Evolutionary conservation across 1,140 invertebrate genomes (phyloP).

Genomic region (Orussus abietinus): DNA sequence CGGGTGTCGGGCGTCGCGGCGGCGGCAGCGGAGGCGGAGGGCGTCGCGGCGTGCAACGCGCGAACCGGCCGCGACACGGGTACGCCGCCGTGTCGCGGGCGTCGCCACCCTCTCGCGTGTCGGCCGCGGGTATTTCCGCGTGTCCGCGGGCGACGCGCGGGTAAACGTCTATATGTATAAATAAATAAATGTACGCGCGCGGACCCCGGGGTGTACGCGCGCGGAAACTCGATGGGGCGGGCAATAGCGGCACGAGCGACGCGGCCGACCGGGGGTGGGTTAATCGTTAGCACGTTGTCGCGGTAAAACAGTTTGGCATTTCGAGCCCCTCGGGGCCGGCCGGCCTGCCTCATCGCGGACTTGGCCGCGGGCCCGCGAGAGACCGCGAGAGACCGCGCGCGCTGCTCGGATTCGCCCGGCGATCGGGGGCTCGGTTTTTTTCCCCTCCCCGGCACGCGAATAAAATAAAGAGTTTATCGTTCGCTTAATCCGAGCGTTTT

Average conservation of each 20-base stretch:
- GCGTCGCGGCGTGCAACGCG: slow-evolving; percentile 21
- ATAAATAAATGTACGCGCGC: no score
- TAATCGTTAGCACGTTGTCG: slow-evolving; percentile 48
- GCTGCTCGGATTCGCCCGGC: slow-evolving; percentile 9
- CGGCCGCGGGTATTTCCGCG: no score
- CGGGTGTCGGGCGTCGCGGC: slow-evolving; percentile 36
- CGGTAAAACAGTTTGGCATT: slow-evolving; percentile 46
- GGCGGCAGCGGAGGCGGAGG: slow-evolving; percentile 28
- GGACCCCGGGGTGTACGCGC: slow-evolving; percentile 15
- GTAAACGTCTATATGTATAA: no score
- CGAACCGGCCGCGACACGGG: slow-evolving; percentile 14
- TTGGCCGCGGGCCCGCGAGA: slow-evolving; percentile 8
- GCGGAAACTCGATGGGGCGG: slow-evolving; percentile 8
- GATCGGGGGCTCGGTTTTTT: slow-evolving; percentile 1
- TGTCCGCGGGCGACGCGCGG: slow-evolving; percentile 11
- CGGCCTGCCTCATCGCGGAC: slow-evolving; percentile 7
- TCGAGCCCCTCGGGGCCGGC: slow-evolving; percentile 23
- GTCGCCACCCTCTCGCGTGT: no score
- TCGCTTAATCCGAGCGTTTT: slow-evolving; percentile 38
- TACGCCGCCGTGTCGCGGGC: no score
- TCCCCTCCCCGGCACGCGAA: slow-evolving; percentile 16
- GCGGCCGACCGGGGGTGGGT: slow-evolving; percentile 25
- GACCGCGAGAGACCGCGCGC: slow-evolving; percentile 7
- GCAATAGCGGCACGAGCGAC: slow-evolving; percentile 6
- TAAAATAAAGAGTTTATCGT: slow-evolving; percentile 42